A percentile compares a stretch with the other conserved stretches of the same genome.
Conservation (phyloP, 2,888 invertebrate genomes). For the Mesodorylaimus sp. region DNA sequence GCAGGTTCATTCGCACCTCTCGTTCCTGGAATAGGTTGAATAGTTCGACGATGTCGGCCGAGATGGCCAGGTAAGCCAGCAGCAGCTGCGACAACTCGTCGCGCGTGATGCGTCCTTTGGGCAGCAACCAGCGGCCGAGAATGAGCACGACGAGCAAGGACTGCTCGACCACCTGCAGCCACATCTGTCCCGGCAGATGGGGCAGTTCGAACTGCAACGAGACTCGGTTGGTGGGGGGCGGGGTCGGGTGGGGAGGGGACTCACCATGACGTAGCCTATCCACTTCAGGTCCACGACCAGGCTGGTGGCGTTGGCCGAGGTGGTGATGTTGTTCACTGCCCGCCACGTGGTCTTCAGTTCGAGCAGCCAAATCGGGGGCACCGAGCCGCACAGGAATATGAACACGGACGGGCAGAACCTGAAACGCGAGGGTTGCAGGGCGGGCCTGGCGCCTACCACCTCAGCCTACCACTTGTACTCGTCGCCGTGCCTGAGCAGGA, state of each 20-base stretch:
- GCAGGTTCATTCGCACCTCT: constrained; percentile 54
- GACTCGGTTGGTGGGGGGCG: constrained; percentile 52
- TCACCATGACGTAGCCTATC: too few relatives aligned
- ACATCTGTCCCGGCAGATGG: too few relatives aligned
- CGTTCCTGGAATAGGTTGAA: constrained; percentile 41
- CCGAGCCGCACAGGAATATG: constrained; percentile 65
- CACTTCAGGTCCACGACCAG: too few relatives aligned
- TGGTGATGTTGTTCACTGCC: not conserved
- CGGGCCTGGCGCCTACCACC: too few relatives aligned
- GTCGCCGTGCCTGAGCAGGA: constrained; percentile 72
- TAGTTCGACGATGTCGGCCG: constrained; percentile 23
- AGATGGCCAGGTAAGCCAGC: constrained; percentile 33
- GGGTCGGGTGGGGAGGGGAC: constrained; percentile 60
- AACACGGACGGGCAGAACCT: constrained; percentile 91
- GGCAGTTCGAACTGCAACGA: not conserved
- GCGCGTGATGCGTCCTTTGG: constrained; percentile 25
- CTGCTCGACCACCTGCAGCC: constrained; percentile 13
- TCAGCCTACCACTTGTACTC: constrained; percentile 77
- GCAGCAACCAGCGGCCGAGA: constrained; percentile 30
- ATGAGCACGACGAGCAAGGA: constrained; percentile 27
- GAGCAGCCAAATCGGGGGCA: constrained; percentile 80
- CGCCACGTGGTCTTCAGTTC: constrained; percentile 47
- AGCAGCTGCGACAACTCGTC: constrained; percentile 33
- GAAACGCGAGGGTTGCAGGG: too few relatives aligned
- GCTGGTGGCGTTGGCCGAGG: too few relatives aligned